Percentiles rank a stretch among this genome's conserved stretches.
Conservation (phyloP, 2,888 invertebrate genomes). For the Candidula unifasciata region DNA sequence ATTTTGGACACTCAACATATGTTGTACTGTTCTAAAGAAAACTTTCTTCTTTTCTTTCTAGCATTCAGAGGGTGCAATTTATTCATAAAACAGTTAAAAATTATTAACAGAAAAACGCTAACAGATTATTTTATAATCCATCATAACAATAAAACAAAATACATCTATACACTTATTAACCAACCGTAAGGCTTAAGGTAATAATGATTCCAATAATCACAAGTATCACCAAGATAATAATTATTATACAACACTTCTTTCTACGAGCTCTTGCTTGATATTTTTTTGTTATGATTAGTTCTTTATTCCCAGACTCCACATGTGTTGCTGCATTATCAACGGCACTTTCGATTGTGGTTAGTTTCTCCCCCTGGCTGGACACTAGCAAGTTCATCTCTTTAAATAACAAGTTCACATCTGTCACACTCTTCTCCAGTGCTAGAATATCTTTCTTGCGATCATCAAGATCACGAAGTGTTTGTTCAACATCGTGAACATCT, state of each 20-base stretch:
- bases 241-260: slow-evolving; percentile 62
- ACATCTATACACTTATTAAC: not conserved
- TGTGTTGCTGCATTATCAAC: slow-evolving; percentile 58
- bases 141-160: not conserved
- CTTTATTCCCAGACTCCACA: slow-evolving; percentile 60
- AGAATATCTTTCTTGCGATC: slow-evolving; percentile 65
- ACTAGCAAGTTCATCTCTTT: slow-evolving; percentile 68
- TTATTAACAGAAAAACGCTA: not conserved
- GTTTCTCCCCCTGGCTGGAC: slow-evolving; percentile 67
- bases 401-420: slow-evolving; percentile 68
- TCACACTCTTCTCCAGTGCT: slow-evolving; percentile 66
- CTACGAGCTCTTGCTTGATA: slow-evolving; percentile 58
- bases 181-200: slow-evolving; percentile 14
- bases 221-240: slow-evolving; percentile 60
- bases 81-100: too few species aligned
- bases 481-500: slow-evolving; percentile 64
- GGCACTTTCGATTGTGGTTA: slow-evolving; percentile 66
- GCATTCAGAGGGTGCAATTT: too few species aligned
- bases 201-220: slow-evolving; percentile 63
- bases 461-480: slow-evolving; percentile 65
- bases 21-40: too few species aligned
- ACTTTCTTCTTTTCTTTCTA: too few species aligned
- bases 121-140: not conserved
- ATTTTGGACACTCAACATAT: too few species aligned
- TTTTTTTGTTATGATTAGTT: slow-evolving; percentile 60